Percentiles rank a stretch among this genome's conserved stretches.
These are phyloP conservation scores for Trypoxylus dichotomus DNA, from an alignment of 1,140 invertebrate genomes.

Conservation along the genomic window DNA sequence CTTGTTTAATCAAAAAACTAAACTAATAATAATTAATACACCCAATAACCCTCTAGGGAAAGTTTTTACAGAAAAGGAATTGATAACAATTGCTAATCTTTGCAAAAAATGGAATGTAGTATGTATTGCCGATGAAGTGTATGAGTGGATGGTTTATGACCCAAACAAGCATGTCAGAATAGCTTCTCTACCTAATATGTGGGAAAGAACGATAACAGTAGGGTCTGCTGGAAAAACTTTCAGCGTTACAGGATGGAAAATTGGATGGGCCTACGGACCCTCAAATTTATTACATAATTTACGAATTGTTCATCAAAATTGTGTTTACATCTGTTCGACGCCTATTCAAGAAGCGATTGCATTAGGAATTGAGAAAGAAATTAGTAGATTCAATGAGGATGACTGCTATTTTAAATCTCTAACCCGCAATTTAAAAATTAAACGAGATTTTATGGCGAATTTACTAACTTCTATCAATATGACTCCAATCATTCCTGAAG, in stretches of 20 bases:
- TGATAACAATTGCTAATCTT: constrained; percentile 77
- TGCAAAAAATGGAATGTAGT: constrained; percentile 89
- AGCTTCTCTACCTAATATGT: constrained; percentile 92
- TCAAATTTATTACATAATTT: constrained; percentile 74
- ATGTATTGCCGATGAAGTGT: constrained; percentile 93
- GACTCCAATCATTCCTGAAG: constrained; percentile 87
- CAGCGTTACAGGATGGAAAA: constrained; percentile 94
- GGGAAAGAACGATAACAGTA: constrained; percentile 93
- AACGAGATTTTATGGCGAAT: constrained; percentile 81
- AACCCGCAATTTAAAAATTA: constrained; percentile 72
- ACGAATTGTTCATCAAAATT: constrained; percentile 90
- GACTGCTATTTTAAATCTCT: constrained; percentile 85
- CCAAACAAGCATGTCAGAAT: constrained; percentile 85
- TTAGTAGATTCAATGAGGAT: constrained; percentile 64
- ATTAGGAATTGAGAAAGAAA: constrained; percentile 81
- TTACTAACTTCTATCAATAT: constrained; percentile 78
- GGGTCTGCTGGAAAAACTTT: constrained; percentile 97
- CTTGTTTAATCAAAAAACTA: constrained; percentile 87
- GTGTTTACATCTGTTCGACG: constrained; percentile 85
- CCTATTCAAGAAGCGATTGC: constrained; percentile 88
- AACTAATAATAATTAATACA: constrained; percentile 93
- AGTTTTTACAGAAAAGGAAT: constrained; percentile 71
- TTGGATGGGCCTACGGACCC: constrained; percentile 91
- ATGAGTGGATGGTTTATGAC: constrained; percentile 92
- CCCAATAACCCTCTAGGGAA: constrained; percentile 94